Conservation (phyloP, 2,888 invertebrate species). For the Crossocerus cetratus region DNA sequence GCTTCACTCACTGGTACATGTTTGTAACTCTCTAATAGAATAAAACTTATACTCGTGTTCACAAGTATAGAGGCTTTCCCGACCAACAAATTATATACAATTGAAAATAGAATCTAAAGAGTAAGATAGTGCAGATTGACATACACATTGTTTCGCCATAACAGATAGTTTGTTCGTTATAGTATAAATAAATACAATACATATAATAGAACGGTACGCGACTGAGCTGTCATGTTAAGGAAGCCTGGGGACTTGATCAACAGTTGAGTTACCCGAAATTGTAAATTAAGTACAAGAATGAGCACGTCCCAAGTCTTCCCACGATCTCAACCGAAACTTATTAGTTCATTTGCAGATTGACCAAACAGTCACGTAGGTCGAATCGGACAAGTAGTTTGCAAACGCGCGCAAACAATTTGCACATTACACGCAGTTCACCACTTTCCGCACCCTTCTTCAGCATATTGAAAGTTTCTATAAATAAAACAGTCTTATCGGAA, state of each 20-base stretch:
- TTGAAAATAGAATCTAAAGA: neutral
- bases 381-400: constrained; percentile 31
- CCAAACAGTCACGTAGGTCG: constrained; percentile 30
- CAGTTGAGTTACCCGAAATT: constrained; percentile 39
- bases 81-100: neutral
- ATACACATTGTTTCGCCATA: constrained; percentile 49
- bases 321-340: constrained; percentile 31
- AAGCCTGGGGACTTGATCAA: constrained; percentile 51
- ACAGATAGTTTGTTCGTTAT: constrained; percentile 56
- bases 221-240: constrained; percentile 36
- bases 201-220: constrained; percentile 60
- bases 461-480: constrained; percentile 11
- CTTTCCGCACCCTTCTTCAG: too few species aligned
- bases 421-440: constrained; percentile 64
- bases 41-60: neutral
- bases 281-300: constrained; percentile 58
- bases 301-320: constrained; percentile 52
- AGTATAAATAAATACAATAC: constrained; percentile 72
- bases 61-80: too few species aligned
- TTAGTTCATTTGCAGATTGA: constrained; percentile 12
- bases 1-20: constrained; percentile 1
- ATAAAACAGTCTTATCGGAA: constrained; percentile 53
- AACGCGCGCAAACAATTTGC: constrained; percentile 59
- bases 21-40: neutral
- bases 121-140: constrained; percentile 67